Base-by-base conservation (phyloP, 2,888 invertebrate genomes). In the Meta bourneti region DNA sequence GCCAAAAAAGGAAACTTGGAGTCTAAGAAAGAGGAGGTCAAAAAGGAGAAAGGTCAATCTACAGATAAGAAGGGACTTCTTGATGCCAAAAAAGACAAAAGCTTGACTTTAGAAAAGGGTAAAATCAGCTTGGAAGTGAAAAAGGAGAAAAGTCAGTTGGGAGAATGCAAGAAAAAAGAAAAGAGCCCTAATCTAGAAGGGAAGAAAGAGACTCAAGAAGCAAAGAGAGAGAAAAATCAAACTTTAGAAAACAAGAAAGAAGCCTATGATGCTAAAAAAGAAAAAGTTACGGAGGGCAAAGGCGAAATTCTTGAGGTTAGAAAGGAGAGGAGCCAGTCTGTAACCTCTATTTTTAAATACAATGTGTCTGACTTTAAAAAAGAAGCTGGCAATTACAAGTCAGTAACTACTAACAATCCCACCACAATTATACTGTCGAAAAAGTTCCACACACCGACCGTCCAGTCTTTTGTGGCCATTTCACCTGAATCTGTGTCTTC, bases 361-460 rank as follows among this genome's bases (percentile, higher is more conserved):
- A 87, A 20, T 49, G 72, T 88, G 61, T 69, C 91, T 52, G 77
- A 82, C 19, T 86, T 77, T 16, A 91, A 82, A 72, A 78, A 81
- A 81, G 89, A 89, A 16, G 54, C 54, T 13, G 74, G 80, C 54
- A 92, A 82, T 69, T 92, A 92, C 49, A 92, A 92, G 49, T 92
- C 92, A 19, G 85, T 92, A 7, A 92, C 92, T 7, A 92, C 92
- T 19, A 92, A 52, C 19, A 89, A 86, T 20, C 92, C 92, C 4
- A 92, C 92, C 49, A 92, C 92, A 51, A 92, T 92, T 54, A 92
- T 92, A 61, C 19, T 92, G 7, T 92, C 92, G 11, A 92, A 92
- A 72, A 92, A 85, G 49, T 74, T 85, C 49, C 70, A 85, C 6
- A 20, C 54, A 48, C 77, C 92, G 48, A 51, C 89, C 75, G 81